These are phyloP conservation scores for Bucorvus abyssinicus DNA, from an alignment of 2,797 vertebrate genomes.

Conservation along the genomic window DNA sequence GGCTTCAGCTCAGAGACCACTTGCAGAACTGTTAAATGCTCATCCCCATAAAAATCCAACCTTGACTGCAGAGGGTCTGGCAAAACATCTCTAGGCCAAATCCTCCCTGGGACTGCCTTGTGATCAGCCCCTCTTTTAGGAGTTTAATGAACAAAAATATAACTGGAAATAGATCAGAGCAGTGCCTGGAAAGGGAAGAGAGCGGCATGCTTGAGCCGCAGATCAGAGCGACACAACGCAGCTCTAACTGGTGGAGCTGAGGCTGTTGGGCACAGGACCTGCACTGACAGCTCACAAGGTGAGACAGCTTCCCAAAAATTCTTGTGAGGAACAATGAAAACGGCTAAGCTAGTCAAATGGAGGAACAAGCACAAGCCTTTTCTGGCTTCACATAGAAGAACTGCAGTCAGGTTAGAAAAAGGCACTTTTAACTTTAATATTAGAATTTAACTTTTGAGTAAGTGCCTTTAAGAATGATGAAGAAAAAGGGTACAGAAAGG, in stretches of 20 bases:
- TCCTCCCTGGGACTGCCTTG: neutral
- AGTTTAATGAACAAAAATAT: neutral
- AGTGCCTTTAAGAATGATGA: neutral
- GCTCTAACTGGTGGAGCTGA: neutral
- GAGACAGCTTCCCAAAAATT: neutral
- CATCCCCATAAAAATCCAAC: neutral
- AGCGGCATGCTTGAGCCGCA: neutral
- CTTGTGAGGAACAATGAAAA: neutral
- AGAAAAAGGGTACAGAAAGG: neutral
- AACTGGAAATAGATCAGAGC: neutral
- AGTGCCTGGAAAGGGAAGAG: neutral
- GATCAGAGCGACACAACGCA: neutral
- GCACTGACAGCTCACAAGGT: neutral
- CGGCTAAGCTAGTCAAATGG: neutral
- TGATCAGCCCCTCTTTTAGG: neutral
- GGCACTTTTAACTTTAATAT: neutral
- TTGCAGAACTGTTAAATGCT: conserved; percentile 11
- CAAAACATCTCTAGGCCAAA: neutral
- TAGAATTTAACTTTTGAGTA: too few relatives aligned
- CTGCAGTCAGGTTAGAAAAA: neutral
- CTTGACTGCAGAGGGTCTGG: neutral
- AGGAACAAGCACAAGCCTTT: neutral
- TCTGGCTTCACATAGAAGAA: neutral
- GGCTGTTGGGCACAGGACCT: neutral
- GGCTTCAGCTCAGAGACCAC: neutral